Evolutionary conservation across 2,113 vertebrate species (phyloP).

Genomic region (Chaetodon trifascialis): DNA sequence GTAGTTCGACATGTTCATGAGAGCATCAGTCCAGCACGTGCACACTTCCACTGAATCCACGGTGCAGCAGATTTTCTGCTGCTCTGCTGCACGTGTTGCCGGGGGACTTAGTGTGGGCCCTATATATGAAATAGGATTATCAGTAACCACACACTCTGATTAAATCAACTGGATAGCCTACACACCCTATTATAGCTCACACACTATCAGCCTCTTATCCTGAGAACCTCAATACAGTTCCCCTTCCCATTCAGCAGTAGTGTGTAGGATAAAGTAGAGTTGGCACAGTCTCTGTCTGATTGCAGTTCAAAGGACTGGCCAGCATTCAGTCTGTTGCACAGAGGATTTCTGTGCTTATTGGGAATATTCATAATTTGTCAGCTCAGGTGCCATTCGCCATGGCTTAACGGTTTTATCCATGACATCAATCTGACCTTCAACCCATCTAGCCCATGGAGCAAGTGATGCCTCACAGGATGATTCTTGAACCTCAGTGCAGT

Average conservation of each 20-base stretch:
- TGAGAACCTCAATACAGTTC: slow-evolving; percentile 33
- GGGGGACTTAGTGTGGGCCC: slow-evolving; percentile 55
- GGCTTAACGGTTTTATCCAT: slow-evolving; percentile 38
- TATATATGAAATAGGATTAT: slow-evolving; percentile 79
- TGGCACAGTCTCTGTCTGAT: slow-evolving; percentile 27
- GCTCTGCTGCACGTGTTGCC: slow-evolving; percentile 58
- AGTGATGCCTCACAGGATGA: not conserved
- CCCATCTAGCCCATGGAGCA: not conserved
- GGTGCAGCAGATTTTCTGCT: slow-evolving; percentile 53
- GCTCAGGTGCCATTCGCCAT: not conserved
- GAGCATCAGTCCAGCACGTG: slow-evolving; percentile 60
- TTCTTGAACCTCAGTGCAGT: not conserved
- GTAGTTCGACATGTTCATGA: slow-evolving; percentile 36
- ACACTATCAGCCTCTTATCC: slow-evolving; percentile 56
- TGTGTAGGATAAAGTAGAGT: slow-evolving; percentile 24
- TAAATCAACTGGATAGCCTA: slow-evolving; percentile 73
- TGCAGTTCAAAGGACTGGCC: slow-evolving; percentile 9
- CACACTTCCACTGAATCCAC: slow-evolving; percentile 39
- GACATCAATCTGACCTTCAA: slow-evolving; percentile 39
- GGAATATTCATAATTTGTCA: slow-evolving; percentile 18
- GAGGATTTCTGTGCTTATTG: slow-evolving; percentile 17
- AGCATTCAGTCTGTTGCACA: not conserved
- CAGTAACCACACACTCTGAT: slow-evolving; percentile 68
- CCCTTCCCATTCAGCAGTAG: slow-evolving; percentile 21
- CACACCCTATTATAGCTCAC: slow-evolving; percentile 68